Evolutionary conservation across 1,140 invertebrate species (phyloP), one percentile per base, ranked within the genome.

Genomic region (Mactra quadrangularis): DNA sequence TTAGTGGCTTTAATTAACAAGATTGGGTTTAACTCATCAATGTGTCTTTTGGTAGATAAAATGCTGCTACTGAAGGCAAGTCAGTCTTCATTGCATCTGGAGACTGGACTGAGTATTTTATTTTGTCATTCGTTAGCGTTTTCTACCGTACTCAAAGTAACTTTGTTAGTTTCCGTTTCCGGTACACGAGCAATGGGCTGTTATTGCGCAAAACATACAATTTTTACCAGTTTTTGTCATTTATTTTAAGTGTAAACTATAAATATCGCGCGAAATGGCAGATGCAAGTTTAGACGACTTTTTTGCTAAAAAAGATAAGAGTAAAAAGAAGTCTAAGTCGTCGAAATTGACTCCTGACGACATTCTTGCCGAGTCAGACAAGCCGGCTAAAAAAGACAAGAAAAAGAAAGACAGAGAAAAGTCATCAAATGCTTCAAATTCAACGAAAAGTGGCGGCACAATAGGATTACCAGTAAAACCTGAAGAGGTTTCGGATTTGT

Each of bases 261-360:
- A 71, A 1, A 11, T 50, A n/a, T 31, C n/a, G 3, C 55, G 47
- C 41, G 85, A 27, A 76, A 86, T 88, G 87, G 83, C 78, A 45
- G 88, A 89, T 59, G 53, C 66, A 64, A 90, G 89, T 89, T 86
- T 91, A 71, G 90, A 91, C 74, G 90, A 91, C 85, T 91, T 91
- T 66, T 91, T 91, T 59, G 91, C 90, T 47, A 91, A 91, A 79
- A 91, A 91, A 82, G 90, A 91, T 79, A 91, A 91, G 83, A 90
- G 85, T 64, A 91, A 90, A 82, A 91, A 90, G 88, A 91, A 91
- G 85, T 85, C 82, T 3, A 91, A 89, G 60, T 84, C 86, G 7
- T 81, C 70, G n/a, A 91, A 90, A 87, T 15, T 85, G n/a, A 84
- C 81, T 19, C 78, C 87, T 6, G 71, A 52, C 76, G 87, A 88